Evolutionary conservation across 2,888 invertebrate species (phyloP), one percentile per base, ranked within the genome.

Genomic region (Linyphia triangularis): DNA sequence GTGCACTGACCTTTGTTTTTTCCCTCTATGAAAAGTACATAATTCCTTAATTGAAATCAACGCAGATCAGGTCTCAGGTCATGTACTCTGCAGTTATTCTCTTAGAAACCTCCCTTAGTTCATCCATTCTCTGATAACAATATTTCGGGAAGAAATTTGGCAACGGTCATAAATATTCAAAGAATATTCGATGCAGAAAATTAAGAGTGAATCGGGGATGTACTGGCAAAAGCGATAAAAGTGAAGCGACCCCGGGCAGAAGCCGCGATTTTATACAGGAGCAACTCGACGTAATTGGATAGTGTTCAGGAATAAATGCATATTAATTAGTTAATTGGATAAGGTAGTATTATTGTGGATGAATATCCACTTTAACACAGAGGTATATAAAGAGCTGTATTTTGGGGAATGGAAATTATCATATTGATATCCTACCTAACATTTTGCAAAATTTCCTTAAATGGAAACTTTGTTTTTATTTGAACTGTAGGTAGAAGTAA

Each of bases 281-380:
- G 40, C 70, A 40, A 70, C 43, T 26, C 70, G 26, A 13, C 24
- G 19, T 70, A 70, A 43, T 70, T 70, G 24, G 43, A 70, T 43
- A 43, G 70, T 26, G 26, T 24, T 28, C 7, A 70, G 70, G 70
- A 70, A 70, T 70, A 70, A 70, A 70, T 70, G 70, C 70, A 70
- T 70, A 70, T 70, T 70, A 70, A 70, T 70, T 70, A 70, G 70
- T 43, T 24, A 28, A 33, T 30, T 22, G 22, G 16, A 19, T 30
- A 22, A 19, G n/a, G 10, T 26, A 24, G 26, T 43, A 51, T 51
- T 51, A 51, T 51, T 9, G n/a, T 13, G 51, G 13, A n/a, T n/a
- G n/a, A n/a, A n/a, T n/a, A n/a, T n/a, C n/a, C 51, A n/a, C 51
- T 51, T 51, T 51, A 51, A 51, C 51, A 9, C 51, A 51, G 51